A percentile compares a stretch with the other conserved stretches of the same genome.
Conservation (phyloP, 2,113 vertebrate species). For the Datnioides undecimradiatus region DNA sequence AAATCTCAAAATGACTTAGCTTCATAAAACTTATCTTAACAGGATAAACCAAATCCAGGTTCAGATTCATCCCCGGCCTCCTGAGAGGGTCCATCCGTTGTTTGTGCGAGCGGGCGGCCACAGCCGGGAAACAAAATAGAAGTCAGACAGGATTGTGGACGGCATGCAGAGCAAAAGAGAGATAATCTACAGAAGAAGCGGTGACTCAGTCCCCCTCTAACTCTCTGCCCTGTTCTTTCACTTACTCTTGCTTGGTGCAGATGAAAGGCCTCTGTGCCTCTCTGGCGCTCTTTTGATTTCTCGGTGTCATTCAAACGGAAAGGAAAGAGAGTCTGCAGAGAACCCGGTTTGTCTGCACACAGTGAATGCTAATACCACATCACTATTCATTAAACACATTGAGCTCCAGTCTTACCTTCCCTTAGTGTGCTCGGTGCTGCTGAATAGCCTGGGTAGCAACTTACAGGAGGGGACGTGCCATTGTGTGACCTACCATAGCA, state of each 20-base stretch:
- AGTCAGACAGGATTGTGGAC: slow-evolving; percentile 17
- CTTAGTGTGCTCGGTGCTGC: slow-evolving; percentile 10
- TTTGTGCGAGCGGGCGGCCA: background rate
- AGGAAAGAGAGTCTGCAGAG: slow-evolving; percentile 46
- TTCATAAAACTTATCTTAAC: too few relatives aligned
- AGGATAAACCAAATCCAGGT: background rate
- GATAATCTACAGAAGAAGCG: slow-evolving; percentile 45
- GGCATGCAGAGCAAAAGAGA: slow-evolving; percentile 35
- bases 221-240: slow-evolving; percentile 52
- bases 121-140: slow-evolving; percentile 16
- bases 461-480: background rate
- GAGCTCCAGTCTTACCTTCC: slow-evolving; percentile 22
- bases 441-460: slow-evolving; percentile 1
- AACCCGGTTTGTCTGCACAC: slow-evolving; percentile 41
- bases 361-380: slow-evolving; percentile 69
- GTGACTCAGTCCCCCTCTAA: slow-evolving; percentile 28
- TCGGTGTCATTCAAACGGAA: slow-evolving; percentile 63
- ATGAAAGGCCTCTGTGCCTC: slow-evolving; percentile 65
- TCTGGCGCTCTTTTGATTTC: slow-evolving; percentile 63
- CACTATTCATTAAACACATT: slow-evolving; percentile 51
- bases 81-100: background rate
- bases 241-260: slow-evolving; percentile 58
- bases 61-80: background rate
- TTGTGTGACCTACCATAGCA: background rate
- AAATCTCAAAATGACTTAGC: too few relatives aligned